Percentiles rank a stretch among this genome's conserved stretches.
phyloP scores from a whole-genome alignment of 2,797 vertebrate genomes.

The Masticophis lateralis region DNA sequence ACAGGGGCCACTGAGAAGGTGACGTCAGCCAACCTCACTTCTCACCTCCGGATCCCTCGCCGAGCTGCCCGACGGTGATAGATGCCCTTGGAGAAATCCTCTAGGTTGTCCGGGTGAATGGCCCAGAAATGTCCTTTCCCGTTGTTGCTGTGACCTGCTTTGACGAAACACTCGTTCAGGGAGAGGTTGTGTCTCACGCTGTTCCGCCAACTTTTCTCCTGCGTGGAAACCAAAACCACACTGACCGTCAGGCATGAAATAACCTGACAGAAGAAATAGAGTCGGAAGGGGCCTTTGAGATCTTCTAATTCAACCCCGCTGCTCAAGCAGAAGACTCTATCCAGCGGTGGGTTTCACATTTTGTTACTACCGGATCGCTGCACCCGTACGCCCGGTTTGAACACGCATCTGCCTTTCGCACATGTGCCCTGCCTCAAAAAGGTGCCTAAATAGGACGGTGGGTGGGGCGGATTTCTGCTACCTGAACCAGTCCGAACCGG shows the following conservation, averaged over 20 bases:
- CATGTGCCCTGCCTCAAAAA: no score
- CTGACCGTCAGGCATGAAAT: not conserved
- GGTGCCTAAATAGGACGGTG: no score
- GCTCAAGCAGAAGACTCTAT: no score
- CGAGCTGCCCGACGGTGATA: constrained; percentile 78
- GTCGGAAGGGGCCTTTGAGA: not conserved
- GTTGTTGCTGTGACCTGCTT: constrained; percentile 81
- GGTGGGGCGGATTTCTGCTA: no score
- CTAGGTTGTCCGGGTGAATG: constrained; percentile 79
- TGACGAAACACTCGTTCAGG: constrained; percentile 84
- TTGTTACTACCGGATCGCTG: no score
- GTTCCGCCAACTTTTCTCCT: constrained; percentile 88
- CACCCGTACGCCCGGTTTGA: no score
- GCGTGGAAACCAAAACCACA: not conserved
- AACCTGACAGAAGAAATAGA: not conserved
- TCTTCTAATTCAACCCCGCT: no score
- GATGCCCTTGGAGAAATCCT: constrained; percentile 80
- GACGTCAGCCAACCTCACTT: not conserved
- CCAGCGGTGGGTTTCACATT: no score
- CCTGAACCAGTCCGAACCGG: no score
- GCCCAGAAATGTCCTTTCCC: constrained; percentile 87
- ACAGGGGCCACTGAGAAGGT: not conserved
- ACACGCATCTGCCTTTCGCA: no score
- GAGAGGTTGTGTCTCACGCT: constrained; percentile 85
- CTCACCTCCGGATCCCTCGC: constrained; percentile 71